A percentile compares a stretch with the other conserved stretches of the same genome.
Conservation (phyloP, 2,888 invertebrate species). For the Apamea sordens region DNA sequence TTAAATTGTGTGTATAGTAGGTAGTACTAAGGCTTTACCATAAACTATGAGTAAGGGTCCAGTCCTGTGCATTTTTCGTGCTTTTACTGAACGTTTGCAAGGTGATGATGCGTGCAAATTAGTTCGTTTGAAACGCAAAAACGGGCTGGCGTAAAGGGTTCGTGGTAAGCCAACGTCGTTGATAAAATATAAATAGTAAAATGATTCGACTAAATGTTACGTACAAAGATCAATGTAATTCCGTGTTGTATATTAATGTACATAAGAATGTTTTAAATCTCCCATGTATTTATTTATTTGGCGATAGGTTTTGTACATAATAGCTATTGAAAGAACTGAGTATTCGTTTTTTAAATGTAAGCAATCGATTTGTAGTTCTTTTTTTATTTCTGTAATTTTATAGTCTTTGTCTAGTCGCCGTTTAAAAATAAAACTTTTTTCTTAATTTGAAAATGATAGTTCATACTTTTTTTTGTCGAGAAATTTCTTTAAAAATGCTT, state of each 20-base stretch:
- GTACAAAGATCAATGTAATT: conserved; percentile 88
- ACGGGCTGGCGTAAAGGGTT: neutral
- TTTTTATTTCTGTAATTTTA: conserved; percentile 29
- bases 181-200: conserved; percentile 53
- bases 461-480: neutral
- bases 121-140: conserved; percentile 3
- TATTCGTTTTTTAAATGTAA: conserved; percentile 66
- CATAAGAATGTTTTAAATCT: conserved; percentile 82
- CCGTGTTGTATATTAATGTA: conserved; percentile 86
- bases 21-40: conserved; percentile 39
- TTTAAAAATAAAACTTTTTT: conserved; percentile 23
- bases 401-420: conserved; percentile 57
- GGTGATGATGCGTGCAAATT: neutral
- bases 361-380: conserved; percentile 28
- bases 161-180: conserved; percentile 47
- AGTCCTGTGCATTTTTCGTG: neutral
- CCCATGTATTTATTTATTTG: conserved; percentile 82
- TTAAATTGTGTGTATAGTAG: conserved; percentile 29
- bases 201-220: conserved; percentile 78
- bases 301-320: conserved; percentile 84
- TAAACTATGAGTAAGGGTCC: neutral
- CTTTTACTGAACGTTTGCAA: conserved; percentile 10
- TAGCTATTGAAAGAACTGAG: conserved; percentile 77
- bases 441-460: conserved; percentile 27
- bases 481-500: conserved; percentile 18